phyloP scores from a whole-genome alignment of 2,797 vertebrate genomes.

The Enteromius argenteus region DNA sequence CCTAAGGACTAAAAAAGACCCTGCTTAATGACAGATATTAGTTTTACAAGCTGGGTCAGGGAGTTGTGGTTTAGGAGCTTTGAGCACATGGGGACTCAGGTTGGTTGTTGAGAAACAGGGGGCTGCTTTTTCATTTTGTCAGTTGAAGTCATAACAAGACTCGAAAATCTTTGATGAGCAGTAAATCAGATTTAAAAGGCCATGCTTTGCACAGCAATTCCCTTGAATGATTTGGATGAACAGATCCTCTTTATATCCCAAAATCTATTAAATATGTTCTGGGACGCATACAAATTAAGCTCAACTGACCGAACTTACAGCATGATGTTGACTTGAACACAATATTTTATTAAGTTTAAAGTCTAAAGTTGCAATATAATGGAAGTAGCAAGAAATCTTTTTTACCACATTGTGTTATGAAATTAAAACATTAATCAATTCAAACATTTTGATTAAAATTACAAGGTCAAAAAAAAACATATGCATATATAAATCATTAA shows the following conservation, averaged over 20 bases:
- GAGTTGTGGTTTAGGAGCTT: slow-evolving; percentile 54
- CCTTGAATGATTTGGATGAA: not conserved
- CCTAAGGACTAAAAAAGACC: slow-evolving; percentile 48
- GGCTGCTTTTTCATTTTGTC: slow-evolving; percentile 21
- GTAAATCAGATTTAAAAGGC: slow-evolving; percentile 31
- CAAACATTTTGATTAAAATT: too few species aligned
- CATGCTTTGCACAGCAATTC: slow-evolving; percentile 15
- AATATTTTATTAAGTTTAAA: too few species aligned
- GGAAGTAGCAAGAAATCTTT: not conserved
- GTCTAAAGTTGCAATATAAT: not conserved
- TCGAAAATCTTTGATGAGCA: slow-evolving; percentile 14
- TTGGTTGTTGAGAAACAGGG: slow-evolving; percentile 48
- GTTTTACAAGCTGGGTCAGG: slow-evolving; percentile 60
- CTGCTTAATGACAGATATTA: slow-evolving; percentile 62
- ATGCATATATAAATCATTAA: not conserved
- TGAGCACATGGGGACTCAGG: slow-evolving; percentile 43
- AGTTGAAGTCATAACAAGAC: slow-evolving; percentile 2
- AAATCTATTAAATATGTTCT: slow-evolving; percentile 1
- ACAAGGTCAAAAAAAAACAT: not conserved
- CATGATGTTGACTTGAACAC: not conserved
- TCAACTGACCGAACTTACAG: not conserved
- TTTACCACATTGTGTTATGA: not conserved
- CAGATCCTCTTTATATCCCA: not conserved
- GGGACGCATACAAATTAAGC: not conserved
- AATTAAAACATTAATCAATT: not conserved